Conservation (phyloP, 2,888 invertebrate species). For the Netelia virgata region DNA sequence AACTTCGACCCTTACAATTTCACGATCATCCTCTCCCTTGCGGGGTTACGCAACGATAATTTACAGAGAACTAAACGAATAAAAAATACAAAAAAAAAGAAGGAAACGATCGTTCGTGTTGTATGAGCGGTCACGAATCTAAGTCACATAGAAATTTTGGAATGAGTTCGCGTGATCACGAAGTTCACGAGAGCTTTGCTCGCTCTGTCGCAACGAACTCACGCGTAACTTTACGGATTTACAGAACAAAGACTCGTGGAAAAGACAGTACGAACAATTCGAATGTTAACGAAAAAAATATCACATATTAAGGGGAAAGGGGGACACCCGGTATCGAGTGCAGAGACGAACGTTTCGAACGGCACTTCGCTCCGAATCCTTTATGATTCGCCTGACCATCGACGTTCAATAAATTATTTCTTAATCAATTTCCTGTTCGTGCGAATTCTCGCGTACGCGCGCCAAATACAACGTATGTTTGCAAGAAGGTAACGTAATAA, state of each 20-base stretch:
- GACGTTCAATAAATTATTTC: constrained; percentile 76
- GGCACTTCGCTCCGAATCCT: constrained; percentile 50
- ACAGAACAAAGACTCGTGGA: constrained; percentile 58
- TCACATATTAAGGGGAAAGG: constrained; percentile 53
- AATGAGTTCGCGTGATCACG: constrained; percentile 53
- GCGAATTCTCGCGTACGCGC: neutral
- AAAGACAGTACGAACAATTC: constrained; percentile 56
- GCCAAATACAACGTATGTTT: constrained; percentile 75
- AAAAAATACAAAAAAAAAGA: constrained; percentile 61
- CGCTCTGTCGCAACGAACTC: neutral
- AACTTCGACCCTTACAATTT: constrained; percentile 48
- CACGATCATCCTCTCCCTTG: constrained; percentile 66
- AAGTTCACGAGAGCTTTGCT: neutral
- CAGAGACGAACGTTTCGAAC: constrained; percentile 64
- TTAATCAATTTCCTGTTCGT: constrained; percentile 38
- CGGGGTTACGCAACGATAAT: constrained; percentile 75
- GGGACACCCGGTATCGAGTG: constrained; percentile 44
- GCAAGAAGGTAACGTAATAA: constrained; percentile 73
- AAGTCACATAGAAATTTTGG: constrained; percentile 58
- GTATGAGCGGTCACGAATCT: constrained; percentile 59
- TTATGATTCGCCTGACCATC: constrained; percentile 65
- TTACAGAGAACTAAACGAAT: constrained; percentile 72
- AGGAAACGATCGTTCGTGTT: constrained; percentile 59
- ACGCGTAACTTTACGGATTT: constrained; percentile 32
- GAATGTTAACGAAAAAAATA: constrained; percentile 67